Base-by-base conservation (phyloP, 2,888 invertebrate species). In the Conistra vaccinii region DNA sequence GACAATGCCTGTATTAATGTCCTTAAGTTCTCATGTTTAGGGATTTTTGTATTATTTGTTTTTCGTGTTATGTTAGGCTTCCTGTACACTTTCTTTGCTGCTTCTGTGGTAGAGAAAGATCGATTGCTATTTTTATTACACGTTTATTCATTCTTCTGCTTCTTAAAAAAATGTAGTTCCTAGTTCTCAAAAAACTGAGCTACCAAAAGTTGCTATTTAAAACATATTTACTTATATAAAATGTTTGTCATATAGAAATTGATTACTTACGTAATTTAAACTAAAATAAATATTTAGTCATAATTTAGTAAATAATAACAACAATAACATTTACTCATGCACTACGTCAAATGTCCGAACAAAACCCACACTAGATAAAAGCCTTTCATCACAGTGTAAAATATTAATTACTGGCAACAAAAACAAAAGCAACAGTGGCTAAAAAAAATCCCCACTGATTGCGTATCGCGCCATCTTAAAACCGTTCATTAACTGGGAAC, bases 1-100 rank as follows among this genome's bases (percentile, higher is more conserved):
- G 89, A 91, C 92, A 91, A 91, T 90, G 89, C 90, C 87, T 85
- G 90, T 92, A 91, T 92, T 88, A 91, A 92, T 90, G 91, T 80
- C 69, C 72, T 76, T 61, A 80, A 84, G 76, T 83, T 85, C 80
- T 81, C 76, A 77, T 87, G 81, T 87, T 76, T 72, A 42, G 23
- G 45, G 23, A 69, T 73, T 76, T 62, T 81, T 78, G 76, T 87
- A 72, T 83, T 86, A 70, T 71, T 75, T 77, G 55, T 26, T 75
- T 73, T 57, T 76, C 32, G 35, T 63, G 55, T 65, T 78, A 48
- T 61, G n/a, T 78, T 63, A 12, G 26, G 81, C 26, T 81, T 67
- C 53, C 67, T 60, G 55, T 69, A 42, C 51, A 53, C 45, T 72
- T 66, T 63, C 35, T 66, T 81, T 60, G 35, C 29, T 70, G 77